Conservation (phyloP, 2,797 vertebrate species). For the Perodicticus potto region DNA sequence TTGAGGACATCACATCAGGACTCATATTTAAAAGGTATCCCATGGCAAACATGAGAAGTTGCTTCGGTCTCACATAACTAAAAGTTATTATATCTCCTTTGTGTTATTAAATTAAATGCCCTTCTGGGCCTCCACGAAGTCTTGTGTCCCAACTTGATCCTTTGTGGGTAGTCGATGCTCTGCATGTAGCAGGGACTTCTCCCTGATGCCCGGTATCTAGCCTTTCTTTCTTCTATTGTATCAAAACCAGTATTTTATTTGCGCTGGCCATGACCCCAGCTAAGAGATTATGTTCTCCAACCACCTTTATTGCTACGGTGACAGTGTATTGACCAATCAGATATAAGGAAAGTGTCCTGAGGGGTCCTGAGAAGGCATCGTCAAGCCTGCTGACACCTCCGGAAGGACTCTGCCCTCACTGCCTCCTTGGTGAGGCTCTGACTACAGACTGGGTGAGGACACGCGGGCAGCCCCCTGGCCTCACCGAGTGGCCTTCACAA, state of each 20-base stretch:
- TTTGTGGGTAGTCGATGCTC: not conserved
- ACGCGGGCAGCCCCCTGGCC: not conserved
- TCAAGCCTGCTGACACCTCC: not conserved
- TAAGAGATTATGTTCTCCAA: not conserved
- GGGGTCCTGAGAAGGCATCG: not conserved
- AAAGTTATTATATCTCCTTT: conserved; percentile 78
- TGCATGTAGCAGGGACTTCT: not conserved
- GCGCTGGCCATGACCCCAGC: not conserved
- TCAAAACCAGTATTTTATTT: not conserved
- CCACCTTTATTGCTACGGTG: not conserved
- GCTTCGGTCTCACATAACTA: conserved; percentile 66
- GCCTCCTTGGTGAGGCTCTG: not conserved
- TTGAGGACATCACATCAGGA: not conserved
- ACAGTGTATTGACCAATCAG: not conserved
- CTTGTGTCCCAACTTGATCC: conserved; percentile 34
- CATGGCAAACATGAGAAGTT: conserved; percentile 67
- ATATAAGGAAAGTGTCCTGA: not conserved
- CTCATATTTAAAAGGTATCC: conserved; percentile 75
- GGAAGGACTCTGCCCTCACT: not conserved
- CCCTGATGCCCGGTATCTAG: not conserved
- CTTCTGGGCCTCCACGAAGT: conserved; percentile 28
- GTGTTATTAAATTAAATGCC: conserved; percentile 55
- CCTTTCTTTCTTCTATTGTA: not conserved
- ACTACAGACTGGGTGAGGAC: not conserved
- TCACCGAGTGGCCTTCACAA: not conserved